Evolutionary conservation across 2,797 vertebrate species (phyloP).

Genomic region (Muraenolepis orangiensis): DNA sequence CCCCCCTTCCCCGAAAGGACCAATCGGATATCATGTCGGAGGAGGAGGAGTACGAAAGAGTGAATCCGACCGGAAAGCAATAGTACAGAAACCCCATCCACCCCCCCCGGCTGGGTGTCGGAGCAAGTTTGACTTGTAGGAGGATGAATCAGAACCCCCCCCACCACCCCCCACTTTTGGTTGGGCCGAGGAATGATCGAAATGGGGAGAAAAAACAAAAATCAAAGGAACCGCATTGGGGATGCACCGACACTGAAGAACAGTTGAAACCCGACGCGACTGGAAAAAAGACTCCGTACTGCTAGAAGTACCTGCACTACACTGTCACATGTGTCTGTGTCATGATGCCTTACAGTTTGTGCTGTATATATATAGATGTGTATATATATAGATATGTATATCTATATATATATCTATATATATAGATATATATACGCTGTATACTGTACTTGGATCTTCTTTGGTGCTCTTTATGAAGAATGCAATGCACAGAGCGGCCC

Average conservation of each 20-base stretch:
- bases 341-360: slow-evolving; percentile 56
- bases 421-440: slow-evolving; percentile 6
- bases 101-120: neutral
- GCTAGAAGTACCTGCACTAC: slow-evolving; percentile 56
- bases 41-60: slow-evolving; percentile 12
- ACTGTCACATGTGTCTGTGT: slow-evolving; percentile 61
- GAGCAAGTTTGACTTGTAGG: neutral
- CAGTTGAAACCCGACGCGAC: slow-evolving; percentile 29
- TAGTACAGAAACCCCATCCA: too few relatives aligned
- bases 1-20: too few relatives aligned
- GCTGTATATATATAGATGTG: slow-evolving; percentile 50
- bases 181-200: neutral
- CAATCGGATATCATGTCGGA: slow-evolving; percentile 22
- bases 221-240: neutral
- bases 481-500: slow-evolving; percentile 60
- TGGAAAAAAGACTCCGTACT: slow-evolving; percentile 29
- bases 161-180: too few relatives aligned
- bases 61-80: slow-evolving; percentile 12
- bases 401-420: neutral
- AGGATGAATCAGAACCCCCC: neutral
- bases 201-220: neutral
- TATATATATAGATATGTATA: slow-evolving; percentile 13
- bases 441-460: slow-evolving; percentile 63
- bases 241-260: neutral
- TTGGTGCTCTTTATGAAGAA: slow-evolving; percentile 66